These are phyloP conservation scores for Malurus alboscapulatus DNA, from an alignment of 2,113 vertebrate genomes.

Conservation along the genomic window DNA sequence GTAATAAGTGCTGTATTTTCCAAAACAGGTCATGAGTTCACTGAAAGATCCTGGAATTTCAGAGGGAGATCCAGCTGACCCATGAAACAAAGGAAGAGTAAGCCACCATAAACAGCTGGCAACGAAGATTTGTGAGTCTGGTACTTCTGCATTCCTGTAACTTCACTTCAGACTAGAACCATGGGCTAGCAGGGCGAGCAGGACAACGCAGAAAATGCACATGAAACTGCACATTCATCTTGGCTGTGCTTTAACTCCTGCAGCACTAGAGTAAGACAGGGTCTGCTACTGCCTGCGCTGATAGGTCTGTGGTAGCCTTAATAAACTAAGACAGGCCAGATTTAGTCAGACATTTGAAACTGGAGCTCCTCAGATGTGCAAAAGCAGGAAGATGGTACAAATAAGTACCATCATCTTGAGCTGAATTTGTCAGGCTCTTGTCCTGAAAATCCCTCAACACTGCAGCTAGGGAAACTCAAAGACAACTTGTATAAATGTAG, in stretches of 20 bases:
- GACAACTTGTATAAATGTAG: not conserved
- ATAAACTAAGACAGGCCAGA: not conserved
- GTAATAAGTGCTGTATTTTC: not conserved
- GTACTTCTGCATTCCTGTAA: not conserved
- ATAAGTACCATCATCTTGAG: too few relatives aligned
- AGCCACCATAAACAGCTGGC: not conserved
- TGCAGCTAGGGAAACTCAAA: not conserved
- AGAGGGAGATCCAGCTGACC: not conserved
- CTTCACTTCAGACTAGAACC: not conserved
- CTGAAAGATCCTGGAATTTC: not conserved
- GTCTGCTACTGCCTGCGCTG: not conserved
- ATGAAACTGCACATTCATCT: not conserved
- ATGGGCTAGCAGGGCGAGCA: not conserved
- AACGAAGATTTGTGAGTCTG: not conserved
- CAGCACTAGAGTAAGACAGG: not conserved
- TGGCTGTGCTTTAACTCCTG: not conserved
- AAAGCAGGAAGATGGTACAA: not conserved
- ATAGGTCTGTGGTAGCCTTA: not conserved
- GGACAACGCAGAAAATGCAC: not conserved
- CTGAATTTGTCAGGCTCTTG: not conserved
- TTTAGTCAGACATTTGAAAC: not conserved
- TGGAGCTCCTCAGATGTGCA: not conserved
- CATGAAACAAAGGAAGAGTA: not conserved
- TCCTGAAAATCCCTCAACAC: not conserved
- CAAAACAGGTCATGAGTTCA: not conserved